Evolutionary conservation across 2,888 invertebrate genomes (phyloP).

Genomic region (Nomada flava): DNA sequence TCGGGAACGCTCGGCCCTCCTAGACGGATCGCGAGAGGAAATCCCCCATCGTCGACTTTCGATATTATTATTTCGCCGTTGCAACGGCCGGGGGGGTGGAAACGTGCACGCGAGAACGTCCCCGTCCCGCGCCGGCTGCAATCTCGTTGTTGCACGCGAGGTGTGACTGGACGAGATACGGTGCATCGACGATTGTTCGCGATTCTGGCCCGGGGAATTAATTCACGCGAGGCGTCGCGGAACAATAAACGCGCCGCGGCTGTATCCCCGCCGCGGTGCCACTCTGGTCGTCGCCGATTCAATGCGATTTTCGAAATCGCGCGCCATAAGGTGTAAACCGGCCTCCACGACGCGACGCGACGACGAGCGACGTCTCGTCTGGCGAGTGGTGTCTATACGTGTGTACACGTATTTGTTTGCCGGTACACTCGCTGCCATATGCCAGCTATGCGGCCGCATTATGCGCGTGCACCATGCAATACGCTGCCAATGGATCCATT

Average conservation of each 20-base stretch:
- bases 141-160: conserved; percentile 75
- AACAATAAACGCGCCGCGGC: conserved; percentile 51
- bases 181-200: conserved; percentile 75
- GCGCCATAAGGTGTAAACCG: conserved; percentile 76
- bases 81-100: conserved; percentile 16
- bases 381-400: conserved; percentile 72
- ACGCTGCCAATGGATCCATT: conserved; percentile 75
- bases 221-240: conserved; percentile 65
- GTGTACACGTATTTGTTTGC: conserved; percentile 64
- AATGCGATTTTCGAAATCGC: conserved; percentile 79
- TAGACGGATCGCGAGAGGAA: not conserved
- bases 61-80: conserved; percentile 62
- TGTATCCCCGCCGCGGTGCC: conserved; percentile 60
- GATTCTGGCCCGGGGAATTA: conserved; percentile 75
- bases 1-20: not conserved
- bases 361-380: conserved; percentile 31
- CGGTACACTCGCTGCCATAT: conserved; percentile 75
- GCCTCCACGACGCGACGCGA: conserved; percentile 14
- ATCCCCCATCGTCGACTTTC: not conserved
- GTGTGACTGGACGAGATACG: conserved; percentile 76
- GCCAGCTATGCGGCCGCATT: conserved; percentile 68
- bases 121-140: conserved; percentile 55
- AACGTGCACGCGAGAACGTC: conserved; percentile 32
- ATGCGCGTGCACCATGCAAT: conserved; percentile 62
- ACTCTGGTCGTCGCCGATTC: conserved; percentile 71